Conservation (phyloP, 2,113 vertebrate genomes). For the Suncus etruscus region DNA sequence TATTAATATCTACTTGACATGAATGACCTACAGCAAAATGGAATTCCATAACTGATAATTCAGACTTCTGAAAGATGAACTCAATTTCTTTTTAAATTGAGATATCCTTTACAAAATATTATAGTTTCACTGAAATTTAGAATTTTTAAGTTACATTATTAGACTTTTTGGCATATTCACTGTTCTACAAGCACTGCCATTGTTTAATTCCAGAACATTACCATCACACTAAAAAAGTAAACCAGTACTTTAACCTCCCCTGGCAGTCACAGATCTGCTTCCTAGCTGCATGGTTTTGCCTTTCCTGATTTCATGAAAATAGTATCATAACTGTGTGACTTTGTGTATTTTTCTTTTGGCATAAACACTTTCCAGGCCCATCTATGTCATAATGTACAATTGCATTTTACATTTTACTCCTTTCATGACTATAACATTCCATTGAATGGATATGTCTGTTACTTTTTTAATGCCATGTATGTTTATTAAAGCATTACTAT, state of each 20-base stretch:
- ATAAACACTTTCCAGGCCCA: neutral
- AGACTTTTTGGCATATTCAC: no score
- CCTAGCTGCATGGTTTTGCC: neutral
- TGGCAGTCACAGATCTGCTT: neutral
- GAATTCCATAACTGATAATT: no score
- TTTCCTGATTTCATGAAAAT: neutral
- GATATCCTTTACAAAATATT: no score
- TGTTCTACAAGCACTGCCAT: no score
- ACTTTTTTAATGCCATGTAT: constrained; percentile 2
- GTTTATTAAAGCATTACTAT: neutral
- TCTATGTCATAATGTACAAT: neutral
- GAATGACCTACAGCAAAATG: no score
- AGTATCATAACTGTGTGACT: neutral
- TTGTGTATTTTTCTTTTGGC: neutral
- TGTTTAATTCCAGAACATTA: neutral
- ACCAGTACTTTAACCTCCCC: neutral
- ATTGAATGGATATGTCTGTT: neutral
- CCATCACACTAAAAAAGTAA: neutral
- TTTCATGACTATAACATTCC: neutral
- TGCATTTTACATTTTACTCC: neutral
- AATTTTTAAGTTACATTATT: no score
- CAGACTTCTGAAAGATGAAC: no score
- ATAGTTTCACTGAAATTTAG: no score
- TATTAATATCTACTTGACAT: no score
- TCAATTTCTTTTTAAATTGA: no score